Conservation (phyloP, 2,888 invertebrate genomes). For the Thelaira solivaga region DNA sequence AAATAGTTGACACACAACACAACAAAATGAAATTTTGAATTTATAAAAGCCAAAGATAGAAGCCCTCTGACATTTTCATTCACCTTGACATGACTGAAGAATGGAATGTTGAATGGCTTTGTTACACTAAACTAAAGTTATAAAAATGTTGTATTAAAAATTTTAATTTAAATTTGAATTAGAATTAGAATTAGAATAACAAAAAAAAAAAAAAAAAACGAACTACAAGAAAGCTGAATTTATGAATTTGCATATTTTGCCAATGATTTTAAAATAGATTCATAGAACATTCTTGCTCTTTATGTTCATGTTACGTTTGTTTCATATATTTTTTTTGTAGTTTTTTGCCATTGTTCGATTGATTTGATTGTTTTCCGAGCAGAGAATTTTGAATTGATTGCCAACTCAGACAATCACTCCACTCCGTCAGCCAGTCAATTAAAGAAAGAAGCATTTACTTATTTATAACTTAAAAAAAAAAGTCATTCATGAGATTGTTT, state of each 20-base stretch:
- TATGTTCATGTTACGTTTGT: slow-evolving; percentile 26
- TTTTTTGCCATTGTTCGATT: slow-evolving; percentile 53
- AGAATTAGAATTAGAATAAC: slow-evolving; percentile 52
- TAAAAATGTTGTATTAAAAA: slow-evolving; percentile 45
- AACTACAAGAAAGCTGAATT: slow-evolving; percentile 10
- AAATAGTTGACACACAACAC: slow-evolving; percentile 25
- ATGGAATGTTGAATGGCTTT: slow-evolving; percentile 11
- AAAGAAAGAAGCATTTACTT: background rate
- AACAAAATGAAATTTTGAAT: background rate
- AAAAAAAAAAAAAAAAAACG: too few species aligned
- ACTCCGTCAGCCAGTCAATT: background rate
- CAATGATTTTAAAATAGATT: slow-evolving; percentile 55
- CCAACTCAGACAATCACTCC: background rate
- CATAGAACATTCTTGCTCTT: background rate
- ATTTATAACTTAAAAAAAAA: background rate
- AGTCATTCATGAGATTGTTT: slow-evolving; percentile 7
- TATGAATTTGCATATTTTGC: slow-evolving; percentile 59
- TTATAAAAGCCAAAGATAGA: background rate
- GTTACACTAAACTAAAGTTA: slow-evolving; percentile 50
- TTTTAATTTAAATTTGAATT: slow-evolving; percentile 36
- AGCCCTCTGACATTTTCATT: slow-evolving; percentile 31
- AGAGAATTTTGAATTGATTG: slow-evolving; percentile 33
- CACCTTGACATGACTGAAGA: slow-evolving; percentile 11
- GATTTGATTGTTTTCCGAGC: slow-evolving; percentile 36
- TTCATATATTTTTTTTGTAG: background rate